phyloP scores from a whole-genome alignment of 2,113 vertebrate genomes.

The Psilopsiagon aurifrons region DNA sequence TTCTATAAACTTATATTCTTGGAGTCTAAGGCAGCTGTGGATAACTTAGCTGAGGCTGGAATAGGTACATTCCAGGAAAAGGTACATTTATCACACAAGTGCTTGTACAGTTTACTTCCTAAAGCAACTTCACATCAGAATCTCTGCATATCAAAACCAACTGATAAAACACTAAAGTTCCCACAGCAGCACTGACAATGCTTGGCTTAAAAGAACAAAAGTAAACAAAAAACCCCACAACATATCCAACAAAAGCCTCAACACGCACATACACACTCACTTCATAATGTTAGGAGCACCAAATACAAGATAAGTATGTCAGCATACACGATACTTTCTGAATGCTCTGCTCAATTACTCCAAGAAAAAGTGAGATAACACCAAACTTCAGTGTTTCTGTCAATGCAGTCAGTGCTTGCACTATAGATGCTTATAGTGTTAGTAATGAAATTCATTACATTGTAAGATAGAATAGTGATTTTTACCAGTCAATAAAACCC shows the following conservation, averaged over 20 bases:
- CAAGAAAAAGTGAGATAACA: background rate
- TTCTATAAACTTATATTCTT: background rate
- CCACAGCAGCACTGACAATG: background rate
- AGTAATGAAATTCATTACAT: background rate
- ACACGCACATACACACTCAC: background rate
- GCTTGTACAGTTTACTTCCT: background rate
- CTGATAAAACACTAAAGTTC: background rate
- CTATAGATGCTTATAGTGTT: background rate
- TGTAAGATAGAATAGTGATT: background rate
- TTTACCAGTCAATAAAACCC: background rate
- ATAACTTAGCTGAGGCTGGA: background rate
- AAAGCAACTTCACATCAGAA: background rate
- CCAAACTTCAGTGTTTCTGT: background rate
- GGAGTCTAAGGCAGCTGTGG: background rate
- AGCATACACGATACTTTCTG: accelerated
- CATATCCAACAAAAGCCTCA: background rate
- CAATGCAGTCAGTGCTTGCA: background rate
- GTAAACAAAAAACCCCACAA: background rate
- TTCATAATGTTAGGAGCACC: background rate
- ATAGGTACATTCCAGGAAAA: background rate
- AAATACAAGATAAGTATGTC: background rate
- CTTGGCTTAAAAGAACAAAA: background rate
- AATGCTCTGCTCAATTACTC: background rate
- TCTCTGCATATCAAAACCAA: background rate
- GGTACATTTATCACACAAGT: background rate